Conservation (phyloP, 2,113 vertebrate genomes). For the Indicator maculatus region DNA sequence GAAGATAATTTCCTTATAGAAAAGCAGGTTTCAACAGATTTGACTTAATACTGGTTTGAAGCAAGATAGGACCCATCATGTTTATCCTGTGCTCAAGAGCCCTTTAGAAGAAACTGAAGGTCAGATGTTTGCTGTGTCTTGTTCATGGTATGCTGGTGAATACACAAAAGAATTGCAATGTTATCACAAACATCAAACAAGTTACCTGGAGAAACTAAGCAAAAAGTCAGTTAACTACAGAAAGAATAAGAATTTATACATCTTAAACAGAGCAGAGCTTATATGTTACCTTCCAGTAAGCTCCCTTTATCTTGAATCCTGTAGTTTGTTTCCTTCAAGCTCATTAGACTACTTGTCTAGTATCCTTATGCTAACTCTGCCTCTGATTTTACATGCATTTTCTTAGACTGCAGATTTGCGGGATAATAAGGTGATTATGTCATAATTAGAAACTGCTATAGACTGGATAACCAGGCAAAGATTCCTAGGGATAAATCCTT, state of each 20-base stretch:
- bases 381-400: not conserved
- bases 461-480: not conserved
- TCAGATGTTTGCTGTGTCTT: not conserved
- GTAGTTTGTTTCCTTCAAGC: not conserved
- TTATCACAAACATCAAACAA: not conserved
- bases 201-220: not conserved
- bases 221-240: not conserved
- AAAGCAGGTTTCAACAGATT: not conserved
- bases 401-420: not conserved
- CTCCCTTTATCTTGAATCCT: not conserved
- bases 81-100: not conserved
- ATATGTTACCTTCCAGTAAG: not conserved
- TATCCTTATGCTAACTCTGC: not conserved
- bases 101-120: not conserved
- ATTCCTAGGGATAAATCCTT: not conserved
- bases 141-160: not conserved
- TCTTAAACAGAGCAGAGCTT: not conserved
- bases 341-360: not conserved
- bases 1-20: not conserved
- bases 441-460: not conserved
- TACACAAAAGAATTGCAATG: fast-evolving
- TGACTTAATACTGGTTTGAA: not conserved
- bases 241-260: not conserved
- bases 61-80: not conserved
- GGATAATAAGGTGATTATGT: not conserved